These are phyloP conservation scores for Nematostella vectensis DNA, from an alignment of 92 coral and sea anemone species.

Conservation along the genomic window DNA sequence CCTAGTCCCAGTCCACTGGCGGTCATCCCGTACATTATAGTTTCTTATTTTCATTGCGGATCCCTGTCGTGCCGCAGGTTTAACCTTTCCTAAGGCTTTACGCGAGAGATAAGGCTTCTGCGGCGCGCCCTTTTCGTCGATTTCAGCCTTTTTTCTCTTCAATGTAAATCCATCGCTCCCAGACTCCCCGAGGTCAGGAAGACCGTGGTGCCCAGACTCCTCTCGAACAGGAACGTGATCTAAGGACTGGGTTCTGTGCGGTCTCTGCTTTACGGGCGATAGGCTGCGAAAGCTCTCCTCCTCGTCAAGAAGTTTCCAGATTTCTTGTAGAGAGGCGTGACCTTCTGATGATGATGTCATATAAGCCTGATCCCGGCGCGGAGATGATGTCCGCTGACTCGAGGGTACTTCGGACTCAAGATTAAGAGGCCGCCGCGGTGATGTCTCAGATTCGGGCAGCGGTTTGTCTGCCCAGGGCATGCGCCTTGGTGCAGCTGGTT, in stretches of 20 bases:
- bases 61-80: conserved; percentile 41
- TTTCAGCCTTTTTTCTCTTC: conserved; percentile 58
- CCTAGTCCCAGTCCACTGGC: conserved; percentile 11
- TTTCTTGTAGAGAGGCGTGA: conserved; percentile 84
- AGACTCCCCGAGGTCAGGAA: no score
- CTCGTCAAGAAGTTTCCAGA: conserved; percentile 93
- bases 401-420: conserved; percentile 19
- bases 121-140: conserved; percentile 32
- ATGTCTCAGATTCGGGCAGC: not conserved
- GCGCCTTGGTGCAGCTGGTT: no score
- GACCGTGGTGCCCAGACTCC: conserved; percentile 28
- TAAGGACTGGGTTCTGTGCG: conserved; percentile 35
- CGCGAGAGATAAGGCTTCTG: conserved; percentile 59
- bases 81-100: conserved; percentile 78
- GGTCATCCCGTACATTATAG: conserved; percentile 71
- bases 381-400: conserved; percentile 51
- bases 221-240: conserved; percentile 59
- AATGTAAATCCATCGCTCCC: conserved; percentile 66
- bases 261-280: conserved; percentile 50
- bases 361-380: conserved; percentile 39
- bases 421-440: conserved; percentile 6
- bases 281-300: conserved; percentile 78
- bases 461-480: no score
- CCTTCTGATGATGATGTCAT: conserved; percentile 95
- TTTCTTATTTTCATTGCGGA: conserved; percentile 46